phyloP scores from a whole-genome alignment of 1,140 invertebrate genomes.

The Cylas formicarius region DNA sequence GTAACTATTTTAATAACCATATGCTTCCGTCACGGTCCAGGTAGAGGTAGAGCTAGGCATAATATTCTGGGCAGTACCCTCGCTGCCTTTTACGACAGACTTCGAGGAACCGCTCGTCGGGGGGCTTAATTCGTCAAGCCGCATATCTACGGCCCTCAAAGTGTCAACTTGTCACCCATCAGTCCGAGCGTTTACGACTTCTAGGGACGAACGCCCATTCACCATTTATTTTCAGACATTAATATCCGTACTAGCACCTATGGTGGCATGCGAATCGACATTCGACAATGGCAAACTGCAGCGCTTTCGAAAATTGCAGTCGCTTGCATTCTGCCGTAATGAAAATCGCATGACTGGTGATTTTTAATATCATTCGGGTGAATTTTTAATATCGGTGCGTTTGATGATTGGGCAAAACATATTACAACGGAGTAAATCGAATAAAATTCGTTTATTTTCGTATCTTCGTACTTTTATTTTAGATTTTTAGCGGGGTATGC shows the following conservation, averaged over 20 bases:
- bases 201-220: constrained; percentile 8
- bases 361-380: too few species aligned
- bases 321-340: too few species aligned
- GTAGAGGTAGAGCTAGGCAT: constrained; percentile 9
- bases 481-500: too few species aligned
- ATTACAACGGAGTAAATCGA: too few species aligned
- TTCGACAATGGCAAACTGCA: constrained; percentile 1
- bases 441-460: too few species aligned
- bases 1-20: constrained; percentile 6
- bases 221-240: constrained; percentile 6
- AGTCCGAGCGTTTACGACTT: constrained; percentile 11
- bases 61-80: constrained; percentile 9
- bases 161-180: constrained; percentile 16
- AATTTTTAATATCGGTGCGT: too few species aligned
- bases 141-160: constrained; percentile 13
- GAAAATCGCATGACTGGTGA: too few species aligned
- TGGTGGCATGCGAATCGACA: neutral
- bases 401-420: too few species aligned
- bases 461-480: too few species aligned
- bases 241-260: constrained; percentile 1
- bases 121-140: constrained; percentile 13
- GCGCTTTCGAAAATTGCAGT: neutral
- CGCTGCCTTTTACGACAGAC: constrained; percentile 17
- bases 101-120: constrained; percentile 16
- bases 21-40: constrained; percentile 9